Evolutionary conservation across 2,888 invertebrate genomes (phyloP).

Genomic region (Endotricha flammealis): DNA sequence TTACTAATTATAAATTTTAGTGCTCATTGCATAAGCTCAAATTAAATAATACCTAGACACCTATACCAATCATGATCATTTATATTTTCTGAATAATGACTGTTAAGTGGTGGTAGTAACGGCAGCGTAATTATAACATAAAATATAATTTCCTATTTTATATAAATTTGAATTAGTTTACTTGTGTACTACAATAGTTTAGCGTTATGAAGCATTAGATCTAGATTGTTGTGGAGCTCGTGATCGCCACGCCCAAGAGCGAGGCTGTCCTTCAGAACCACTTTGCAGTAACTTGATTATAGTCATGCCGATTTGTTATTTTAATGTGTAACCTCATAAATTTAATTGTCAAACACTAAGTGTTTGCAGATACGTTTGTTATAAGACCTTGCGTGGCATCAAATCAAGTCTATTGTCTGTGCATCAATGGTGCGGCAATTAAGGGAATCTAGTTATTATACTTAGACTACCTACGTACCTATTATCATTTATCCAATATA

Average conservation of each 20-base stretch:
- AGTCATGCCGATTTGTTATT: constrained; percentile 61
- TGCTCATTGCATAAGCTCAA: constrained; percentile 12
- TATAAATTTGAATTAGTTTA: constrained; percentile 7
- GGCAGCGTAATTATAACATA: constrained; percentile 8
- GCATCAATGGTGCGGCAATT: constrained; percentile 44
- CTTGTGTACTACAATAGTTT: constrained; percentile 6
- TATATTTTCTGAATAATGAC: too few relatives aligned
- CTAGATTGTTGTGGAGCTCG: constrained; percentile 47
- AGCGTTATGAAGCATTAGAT: constrained; percentile 44
- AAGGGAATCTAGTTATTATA: constrained; percentile 40
- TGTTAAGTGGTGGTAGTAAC: too few relatives aligned
- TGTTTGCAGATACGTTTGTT: constrained; percentile 36
- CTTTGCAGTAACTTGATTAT: constrained; percentile 50
- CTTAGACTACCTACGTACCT: constrained; percentile 27
- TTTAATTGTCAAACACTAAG: constrained; percentile 40
- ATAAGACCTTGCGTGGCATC: constrained; percentile 49
- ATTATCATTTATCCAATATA: constrained; percentile 17
- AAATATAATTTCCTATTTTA: constrained; percentile 12
- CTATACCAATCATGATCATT: too few relatives aligned
- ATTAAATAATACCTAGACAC: constrained; percentile 7
- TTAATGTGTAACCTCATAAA: constrained; percentile 56
- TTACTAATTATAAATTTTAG: constrained; percentile 15
- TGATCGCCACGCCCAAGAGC: constrained; percentile 65
- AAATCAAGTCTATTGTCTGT: constrained; percentile 44
- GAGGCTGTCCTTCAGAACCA: constrained; percentile 56